Evolutionary conservation across 2,113 vertebrate genomes (phyloP), one percentile per base, ranked within the genome.

Genomic region (Panthera leo): DNA sequence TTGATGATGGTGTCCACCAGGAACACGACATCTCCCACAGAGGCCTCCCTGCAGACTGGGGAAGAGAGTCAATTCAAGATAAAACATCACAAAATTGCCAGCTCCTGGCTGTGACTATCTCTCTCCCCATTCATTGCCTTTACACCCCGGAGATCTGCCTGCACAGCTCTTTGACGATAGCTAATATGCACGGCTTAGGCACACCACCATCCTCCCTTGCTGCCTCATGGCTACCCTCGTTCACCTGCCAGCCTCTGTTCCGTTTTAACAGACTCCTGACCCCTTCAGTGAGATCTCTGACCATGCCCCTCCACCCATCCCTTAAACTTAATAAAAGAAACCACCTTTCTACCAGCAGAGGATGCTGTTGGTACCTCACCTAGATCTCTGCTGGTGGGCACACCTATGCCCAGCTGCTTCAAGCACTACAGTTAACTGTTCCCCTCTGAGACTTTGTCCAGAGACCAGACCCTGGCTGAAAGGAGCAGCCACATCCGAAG

Each of bases 31-130:
- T 98, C 98, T 89, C 97, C 98, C 55, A 98, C 16, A 11, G 91
- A 97, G 55, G 91, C 97, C 93, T 98, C 95, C 53, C 87, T 98
- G 92, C 98, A 98, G 39, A 95, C 98, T 98, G 79, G 67, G 96
- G 91, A 94, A 97, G 34, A 94, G 45, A 96, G 2, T 6, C 65
- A 85, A 10, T 68, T 92, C 79, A 23, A 92, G n/a, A 78, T 18
- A 68, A 76, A 55, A 34, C 36, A 55, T 29, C 19, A n/a, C 16
- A 53, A 73, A 87, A 61, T 14, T 55, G 55, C 48, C 8, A 63
- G 25, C 63, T 63, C 23, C 39, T 19, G 4, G 55, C 76, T 29
- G 29, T 73, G 65, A 71, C 5, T 29, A 7, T 31, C 4, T 18
- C 48, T 68, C 27, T 70, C 48, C 29, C 29, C 9, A 23, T 2